Conservation (phyloP, 1,140 invertebrate genomes). For the Brachionus asplanchnoidis region DNA sequence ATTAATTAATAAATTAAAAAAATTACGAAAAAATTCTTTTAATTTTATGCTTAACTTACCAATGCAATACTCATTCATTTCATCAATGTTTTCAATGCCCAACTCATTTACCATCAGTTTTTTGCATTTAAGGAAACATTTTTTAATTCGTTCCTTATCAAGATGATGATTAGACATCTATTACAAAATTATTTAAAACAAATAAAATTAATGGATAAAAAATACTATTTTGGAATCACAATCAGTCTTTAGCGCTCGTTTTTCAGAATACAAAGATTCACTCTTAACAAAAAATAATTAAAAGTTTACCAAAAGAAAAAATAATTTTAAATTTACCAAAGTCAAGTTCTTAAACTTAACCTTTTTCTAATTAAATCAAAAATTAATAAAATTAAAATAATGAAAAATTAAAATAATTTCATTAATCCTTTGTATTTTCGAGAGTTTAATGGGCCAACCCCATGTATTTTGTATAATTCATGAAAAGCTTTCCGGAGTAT, state of each 20-base stretch:
- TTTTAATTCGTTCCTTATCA: background rate
- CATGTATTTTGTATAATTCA: too few relatives aligned
- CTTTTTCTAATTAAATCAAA: too few relatives aligned
- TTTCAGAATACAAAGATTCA: background rate
- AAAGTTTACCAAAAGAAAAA: background rate
- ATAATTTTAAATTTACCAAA: background rate
- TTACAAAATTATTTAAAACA: background rate
- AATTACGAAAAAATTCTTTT: background rate
- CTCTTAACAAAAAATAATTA: background rate
- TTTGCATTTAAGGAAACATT: background rate
- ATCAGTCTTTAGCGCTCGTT: background rate
- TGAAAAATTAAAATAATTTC: too few relatives aligned
- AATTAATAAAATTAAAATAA: too few relatives aligned
- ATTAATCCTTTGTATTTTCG: too few relatives aligned
- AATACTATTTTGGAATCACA: background rate
- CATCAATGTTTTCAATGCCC: background rate
- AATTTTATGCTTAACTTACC: too few relatives aligned
- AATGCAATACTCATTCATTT: too few relatives aligned
- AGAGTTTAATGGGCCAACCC: too few relatives aligned
- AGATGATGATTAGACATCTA: background rate
- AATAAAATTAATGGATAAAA: background rate
- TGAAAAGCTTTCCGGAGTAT: too few relatives aligned
- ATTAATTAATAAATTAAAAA: background rate
- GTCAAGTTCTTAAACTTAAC: too few relatives aligned
- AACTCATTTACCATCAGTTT: background rate